Base-by-base conservation (phyloP, 2,797 vertebrate species). In the Enteromius radiatus region DNA sequence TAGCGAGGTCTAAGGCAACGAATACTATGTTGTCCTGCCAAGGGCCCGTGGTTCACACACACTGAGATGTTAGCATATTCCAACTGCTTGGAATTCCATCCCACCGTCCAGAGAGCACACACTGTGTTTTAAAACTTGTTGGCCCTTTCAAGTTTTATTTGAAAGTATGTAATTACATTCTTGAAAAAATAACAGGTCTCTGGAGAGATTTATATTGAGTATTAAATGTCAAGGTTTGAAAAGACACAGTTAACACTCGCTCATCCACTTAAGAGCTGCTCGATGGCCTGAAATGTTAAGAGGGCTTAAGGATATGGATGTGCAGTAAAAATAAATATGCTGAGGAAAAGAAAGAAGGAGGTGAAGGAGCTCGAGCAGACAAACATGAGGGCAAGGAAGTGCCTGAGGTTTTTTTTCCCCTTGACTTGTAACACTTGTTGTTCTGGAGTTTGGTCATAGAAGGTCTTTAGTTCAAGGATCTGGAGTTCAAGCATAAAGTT, bases 141-240 rank as follows among this genome's bases (percentile, higher is more conserved):
- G 96, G 91, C 93, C 93, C 97, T 99, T 99, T 98, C 96, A 98
- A 96, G 97, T 99, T 99, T 99, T 97, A 98, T 99, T 98, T 98
- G 96, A 98, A 97, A 97, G 96, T 96, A 97, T 98, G 97, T 97
- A 97, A 98, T 98, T 98, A 95, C 97, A 98, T 99, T 99, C 97
- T 98, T 97, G 95, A 94, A 96, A 95, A 96, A 97, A 96, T 96
- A 97, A 96, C 95, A 95, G 96, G 95, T 96, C 95, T 92, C 94
- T 85, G 89, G 92, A 93, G 94, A 96, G 96, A 98, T 98, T 98
- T 98, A 97, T 95, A 94, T 93, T 93, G 93, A 93, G 96, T 96
- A 97, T 99, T 97, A 97, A 96, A 97, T 96, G 95, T 95, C 95
- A 96, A 91, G 90, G 93, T 96, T 96, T 92, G 92, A 96, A 96